Evolutionary conservation across 1,140 invertebrate genomes (phyloP), one percentile per base, ranked within the genome.

Genomic region (Leguminivora glycinivorella): DNA sequence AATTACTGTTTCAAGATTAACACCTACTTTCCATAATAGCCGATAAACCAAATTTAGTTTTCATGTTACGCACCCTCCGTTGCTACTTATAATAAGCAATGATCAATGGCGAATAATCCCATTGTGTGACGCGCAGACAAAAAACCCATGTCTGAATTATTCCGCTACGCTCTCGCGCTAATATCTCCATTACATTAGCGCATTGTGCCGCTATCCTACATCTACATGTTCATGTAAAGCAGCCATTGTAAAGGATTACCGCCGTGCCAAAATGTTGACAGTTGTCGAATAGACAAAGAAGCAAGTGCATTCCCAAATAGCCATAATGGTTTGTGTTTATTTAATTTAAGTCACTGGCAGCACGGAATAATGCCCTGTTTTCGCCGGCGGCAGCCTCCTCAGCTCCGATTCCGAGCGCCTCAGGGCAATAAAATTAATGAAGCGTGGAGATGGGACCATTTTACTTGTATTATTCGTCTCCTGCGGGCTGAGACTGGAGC

Each of bases 21-120:
- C 89, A 91, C 89, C 89, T 90, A 91, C 85, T 91, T 88, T 90
- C 87, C 89, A 91, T 91, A 91, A 90, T 89, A 89, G 86, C 84
- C 89, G 89, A 90, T 91, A 91, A 91, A 91, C 89, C 89, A 91
- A 91, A 91, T 91, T 91, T 91, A 90, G 89, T 89, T 91, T 91
- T 90, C 88, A 90, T 91, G 89, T 91, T 84, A 83, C 88, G 79
- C 85, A 91, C 89, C 89, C 89, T 90, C 83, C 75, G 70, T 73
- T 81, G 79, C 88, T 88, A 88, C 87, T 91, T 89, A 88, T 89
- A 89, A 89, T 91, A 91, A 90, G 88, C 89, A 85, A 83, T 91
- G 89, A 91, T 91, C 89, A 90, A 89, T 89, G 87, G 85, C 84
- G 89, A 90, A 86, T 91, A 90, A 90, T 91, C 89, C 88, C 78